Base-by-base conservation (phyloP, 2,113 vertebrate species). In the Leuciscus idus region DNA sequence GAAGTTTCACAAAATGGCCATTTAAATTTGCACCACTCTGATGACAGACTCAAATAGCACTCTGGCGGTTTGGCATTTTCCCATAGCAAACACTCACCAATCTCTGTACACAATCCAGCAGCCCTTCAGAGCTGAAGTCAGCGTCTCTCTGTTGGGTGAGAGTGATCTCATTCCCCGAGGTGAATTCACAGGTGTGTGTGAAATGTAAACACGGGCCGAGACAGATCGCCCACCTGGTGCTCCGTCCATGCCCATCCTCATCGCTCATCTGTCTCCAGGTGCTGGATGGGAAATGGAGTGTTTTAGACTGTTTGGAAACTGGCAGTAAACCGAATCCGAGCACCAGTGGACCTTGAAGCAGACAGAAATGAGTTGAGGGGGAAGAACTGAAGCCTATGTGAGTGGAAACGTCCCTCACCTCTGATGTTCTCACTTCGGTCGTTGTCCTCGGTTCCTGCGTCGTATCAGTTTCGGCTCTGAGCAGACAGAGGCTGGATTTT, bases 111-210 rank as follows among this genome's bases (percentile, higher is more conserved):
- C 46, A 64, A 74, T 52, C 43, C 66, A 59, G 48, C 30, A 30
- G 50, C 76, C 55, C 17, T 84, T 72, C 75, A 23, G 23, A 64
- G 36, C 46, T 84, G 72, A 68, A 80, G 64, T 86, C 87, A 83
- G 26, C 61, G 33, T 84, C 78, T 88, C 83, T 74, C 84, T 55
- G 83, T 73, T 84, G 76, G 87, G 77, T 87, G 86, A 88, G 55
- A 78, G 46, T 79, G 70, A 81, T 50, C 46, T 85, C 83, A 81
- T 87, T 43, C 57, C 73, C 64, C 43, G 52, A 84, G 55, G 26
- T 75, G 39, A 77, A 85, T 46, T 85, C 81, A 17, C 86, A 84
- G 64, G 46, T 70, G 19, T 28, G 68, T 86, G 84, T 88, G 88
- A 89, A 81, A 80, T 88, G 36, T 80, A 86, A 87, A 87, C 59